Evolutionary conservation across 2,113 vertebrate genomes (phyloP).

Genomic region (Syngnathus typhle): DNA sequence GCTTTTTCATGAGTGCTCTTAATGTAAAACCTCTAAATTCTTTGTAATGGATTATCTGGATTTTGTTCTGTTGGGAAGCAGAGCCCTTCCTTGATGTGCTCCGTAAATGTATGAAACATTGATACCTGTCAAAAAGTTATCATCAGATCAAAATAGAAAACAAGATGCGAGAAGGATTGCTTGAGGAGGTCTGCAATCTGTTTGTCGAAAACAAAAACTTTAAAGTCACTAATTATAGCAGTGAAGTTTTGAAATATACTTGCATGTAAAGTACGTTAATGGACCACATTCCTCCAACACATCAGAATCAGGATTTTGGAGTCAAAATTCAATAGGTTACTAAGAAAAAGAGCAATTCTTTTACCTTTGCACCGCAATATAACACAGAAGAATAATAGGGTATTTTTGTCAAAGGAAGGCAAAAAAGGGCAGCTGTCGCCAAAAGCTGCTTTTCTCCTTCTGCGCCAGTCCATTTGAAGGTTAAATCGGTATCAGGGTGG

Average conservation of each 20-base stretch:
- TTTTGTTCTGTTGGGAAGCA: slow-evolving; percentile 6
- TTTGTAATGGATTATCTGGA: neutral
- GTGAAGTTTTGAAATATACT: neutral
- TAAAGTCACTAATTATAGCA: neutral
- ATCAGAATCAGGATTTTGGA: too few relatives aligned
- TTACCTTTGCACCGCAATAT: neutral
- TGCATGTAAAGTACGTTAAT: neutral
- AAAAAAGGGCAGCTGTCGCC: neutral
- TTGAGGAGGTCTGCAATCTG: neutral
- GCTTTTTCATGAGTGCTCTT: slow-evolving; percentile 16
- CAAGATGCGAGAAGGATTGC: neutral
- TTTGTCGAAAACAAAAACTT: neutral
- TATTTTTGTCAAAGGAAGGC: neutral
- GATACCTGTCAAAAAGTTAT: neutral
- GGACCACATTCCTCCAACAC: neutral
- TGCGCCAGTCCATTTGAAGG: neutral
- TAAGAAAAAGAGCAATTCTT: neutral
- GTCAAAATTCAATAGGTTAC: neutral
- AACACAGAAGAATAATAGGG: neutral
- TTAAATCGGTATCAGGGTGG: neutral
- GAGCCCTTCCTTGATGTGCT: neutral
- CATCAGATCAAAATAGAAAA: neutral
- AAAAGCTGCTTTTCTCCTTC: neutral
- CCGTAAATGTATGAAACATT: slow-evolving; percentile 18
- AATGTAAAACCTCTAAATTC: slow-evolving; percentile 8